These are phyloP conservation scores for Spinus pinus DNA, from an alignment of 2,797 vertebrate species.

Conservation along the genomic window DNA sequence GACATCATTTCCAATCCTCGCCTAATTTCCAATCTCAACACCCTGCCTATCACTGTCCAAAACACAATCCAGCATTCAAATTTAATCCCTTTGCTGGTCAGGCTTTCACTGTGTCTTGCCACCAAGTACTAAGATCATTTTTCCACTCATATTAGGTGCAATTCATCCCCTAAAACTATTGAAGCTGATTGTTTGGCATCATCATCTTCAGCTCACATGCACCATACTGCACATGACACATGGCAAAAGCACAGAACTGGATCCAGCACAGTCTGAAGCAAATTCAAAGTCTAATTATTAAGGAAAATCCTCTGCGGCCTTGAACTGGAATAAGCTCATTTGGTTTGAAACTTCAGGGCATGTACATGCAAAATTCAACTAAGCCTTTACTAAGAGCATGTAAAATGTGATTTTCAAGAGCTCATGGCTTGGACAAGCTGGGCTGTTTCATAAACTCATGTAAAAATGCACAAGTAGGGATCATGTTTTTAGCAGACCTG, in stretches of 20 bases:
- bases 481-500: neutral
- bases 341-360: neutral
- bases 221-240: neutral
- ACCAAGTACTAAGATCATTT: neutral
- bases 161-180: neutral
- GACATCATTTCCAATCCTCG: neutral
- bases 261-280: neutral
- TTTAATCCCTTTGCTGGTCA: neutral
- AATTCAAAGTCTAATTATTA: neutral
- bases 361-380: neutral
- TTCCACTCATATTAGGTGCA: neutral
- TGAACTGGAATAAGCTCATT: conserved; percentile 18
- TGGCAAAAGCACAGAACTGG: neutral
- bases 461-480: neutral
- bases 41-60: neutral
- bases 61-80: neutral
- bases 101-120: neutral
- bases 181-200: neutral
- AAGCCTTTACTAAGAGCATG: neutral
- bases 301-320: neutral
- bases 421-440: neutral
- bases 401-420: neutral
- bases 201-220: neutral
- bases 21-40: neutral
- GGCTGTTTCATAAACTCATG: neutral